Evolutionary conservation across 2,888 invertebrate species (phyloP).

Genomic region (Hyposoter didymator): DNA sequence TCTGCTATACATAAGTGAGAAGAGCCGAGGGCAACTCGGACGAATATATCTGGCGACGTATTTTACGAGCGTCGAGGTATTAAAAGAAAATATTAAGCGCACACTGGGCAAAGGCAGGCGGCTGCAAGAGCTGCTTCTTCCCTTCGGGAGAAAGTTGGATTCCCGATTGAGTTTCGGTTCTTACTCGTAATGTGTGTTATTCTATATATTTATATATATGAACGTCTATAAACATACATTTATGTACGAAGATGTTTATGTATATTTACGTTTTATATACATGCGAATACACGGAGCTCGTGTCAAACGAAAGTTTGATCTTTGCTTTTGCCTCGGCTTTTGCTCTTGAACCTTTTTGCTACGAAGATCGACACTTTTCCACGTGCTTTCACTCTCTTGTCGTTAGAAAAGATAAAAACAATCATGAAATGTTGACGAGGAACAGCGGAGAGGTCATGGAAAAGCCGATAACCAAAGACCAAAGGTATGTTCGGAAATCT

Average conservation of each 20-base stretch:
- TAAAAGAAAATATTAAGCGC: conserved; percentile 42
- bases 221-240: conserved; percentile 14
- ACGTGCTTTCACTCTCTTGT: conserved; percentile 61
- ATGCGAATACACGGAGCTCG: conserved; percentile 37
- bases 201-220: neutral
- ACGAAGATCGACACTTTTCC: conserved; percentile 59
- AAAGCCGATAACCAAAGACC: conserved; percentile 45
- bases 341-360: conserved; percentile 40
- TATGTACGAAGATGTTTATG: conserved; percentile 26
- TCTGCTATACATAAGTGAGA: conserved; percentile 40
- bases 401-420: conserved; percentile 39
- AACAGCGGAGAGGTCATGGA: conserved; percentile 10
- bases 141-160: conserved; percentile 76
- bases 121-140: conserved; percentile 61
- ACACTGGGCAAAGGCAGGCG: conserved; percentile 27
- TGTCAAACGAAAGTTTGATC: conserved; percentile 67
- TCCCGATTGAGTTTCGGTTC: conserved; percentile 73
- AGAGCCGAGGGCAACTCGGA: conserved; percentile 42
- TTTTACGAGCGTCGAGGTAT: conserved; percentile 63
- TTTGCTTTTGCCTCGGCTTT: conserved; percentile 58
- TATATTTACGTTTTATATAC: conserved; percentile 18
- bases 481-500: conserved; percentile 55
- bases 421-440: conserved; percentile 13
- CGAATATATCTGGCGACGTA: conserved; percentile 50
- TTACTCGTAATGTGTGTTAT: conserved; percentile 49